Evolutionary conservation across 2,113 vertebrate species (phyloP).

Genomic region (Charadrius vociferus): DNA sequence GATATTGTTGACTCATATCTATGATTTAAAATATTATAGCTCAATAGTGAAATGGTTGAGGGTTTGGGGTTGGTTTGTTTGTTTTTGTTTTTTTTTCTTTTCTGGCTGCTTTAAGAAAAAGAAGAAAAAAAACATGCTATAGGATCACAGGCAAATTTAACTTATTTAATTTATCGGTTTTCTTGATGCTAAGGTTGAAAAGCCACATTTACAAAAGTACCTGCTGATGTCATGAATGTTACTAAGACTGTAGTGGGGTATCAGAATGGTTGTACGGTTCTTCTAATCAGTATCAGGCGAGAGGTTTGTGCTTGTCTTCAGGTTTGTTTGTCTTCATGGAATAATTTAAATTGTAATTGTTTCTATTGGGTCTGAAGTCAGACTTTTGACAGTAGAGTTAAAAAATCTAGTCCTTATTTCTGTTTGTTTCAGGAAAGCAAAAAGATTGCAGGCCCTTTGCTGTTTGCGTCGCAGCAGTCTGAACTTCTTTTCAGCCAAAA

Average conservation of each 20-base stretch:
- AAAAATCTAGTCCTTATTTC: neutral
- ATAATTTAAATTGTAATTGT: neutral
- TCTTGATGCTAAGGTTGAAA: neutral
- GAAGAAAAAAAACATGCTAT: neutral
- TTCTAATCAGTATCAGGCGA: fast-evolving
- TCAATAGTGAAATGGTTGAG: neutral
- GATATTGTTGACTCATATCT: neutral
- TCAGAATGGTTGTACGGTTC: neutral
- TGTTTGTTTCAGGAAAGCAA: neutral
- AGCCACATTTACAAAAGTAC: neutral
- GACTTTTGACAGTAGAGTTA: neutral
- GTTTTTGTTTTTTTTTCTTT: neutral
- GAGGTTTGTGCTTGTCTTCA: neutral
- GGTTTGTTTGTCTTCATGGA: neutral
- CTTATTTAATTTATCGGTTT: neutral
- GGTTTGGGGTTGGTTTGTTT: neutral
- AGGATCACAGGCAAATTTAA: neutral
- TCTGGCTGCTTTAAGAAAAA: neutral
- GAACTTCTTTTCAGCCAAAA: neutral
- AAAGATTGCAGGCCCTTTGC: neutral
- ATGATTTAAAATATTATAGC: neutral
- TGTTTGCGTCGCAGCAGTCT: neutral
- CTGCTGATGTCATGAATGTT: neutral
- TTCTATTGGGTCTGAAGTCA: neutral
- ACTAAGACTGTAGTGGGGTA: neutral